Evolutionary conservation across 2,797 vertebrate genomes (phyloP), one percentile per base, ranked within the genome.

Genomic region (Scolopax rusticola): DNA sequence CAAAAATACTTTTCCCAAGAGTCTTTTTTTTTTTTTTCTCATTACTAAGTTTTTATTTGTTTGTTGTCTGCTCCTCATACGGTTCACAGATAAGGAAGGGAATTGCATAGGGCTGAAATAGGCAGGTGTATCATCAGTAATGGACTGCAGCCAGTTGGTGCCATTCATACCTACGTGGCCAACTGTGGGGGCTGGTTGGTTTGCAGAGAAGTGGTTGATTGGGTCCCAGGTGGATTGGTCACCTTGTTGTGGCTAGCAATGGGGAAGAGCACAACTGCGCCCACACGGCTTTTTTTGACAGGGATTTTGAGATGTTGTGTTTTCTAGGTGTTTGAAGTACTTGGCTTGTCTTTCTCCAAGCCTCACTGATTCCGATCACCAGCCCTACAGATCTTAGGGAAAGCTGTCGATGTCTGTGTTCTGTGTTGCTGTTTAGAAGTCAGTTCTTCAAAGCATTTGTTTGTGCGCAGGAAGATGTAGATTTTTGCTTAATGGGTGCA

Each of bases 81-180:
- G 12, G 57, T 53, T 68, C 47, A 78, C 57, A 78, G 19, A 40
- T 84, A 43, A 88, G 36, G 65, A 75, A 60, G 36, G 61, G 81
- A 81, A 71, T 20, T 28, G 41, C 15, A 1, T 3, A 43, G 69
- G n/a, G 50, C 87, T 87, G 45, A 30, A 93, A 43, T 2, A 81
- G 40, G 48, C 40, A 54, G 40, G 6, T 63, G 20, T 20, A 9
- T 32, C 27, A 73, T 38, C 15, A 6, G 28, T 30, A 84, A 41
- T 15, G 47, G 28, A 10, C 63, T 70, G 30, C 15, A 69, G 67
- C 45, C 32, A 38, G 6, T 3, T 53, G 41, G 16, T 75, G 18
- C 56, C 2, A 0, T 59, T 80, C 43, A 14, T 11, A 51, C 11
- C 14, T 50, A 16, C 0, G 0, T 28, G 48, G 40, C 27, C 6